Conservation (phyloP, 2,888 invertebrate genomes). For the Lapara coniferarum region DNA sequence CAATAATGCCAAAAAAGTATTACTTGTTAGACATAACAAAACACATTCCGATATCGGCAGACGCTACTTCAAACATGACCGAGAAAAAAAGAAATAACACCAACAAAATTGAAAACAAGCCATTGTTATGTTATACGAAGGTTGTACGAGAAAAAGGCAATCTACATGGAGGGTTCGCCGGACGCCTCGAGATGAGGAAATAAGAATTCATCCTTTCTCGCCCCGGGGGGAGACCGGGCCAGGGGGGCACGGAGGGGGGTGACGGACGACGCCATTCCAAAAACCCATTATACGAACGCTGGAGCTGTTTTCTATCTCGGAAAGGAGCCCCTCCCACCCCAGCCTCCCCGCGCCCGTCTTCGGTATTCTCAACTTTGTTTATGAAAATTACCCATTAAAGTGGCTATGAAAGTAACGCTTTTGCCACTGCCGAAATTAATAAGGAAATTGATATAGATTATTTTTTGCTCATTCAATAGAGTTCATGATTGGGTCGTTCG, state of each 20-base stretch:
- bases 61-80: slow-evolving; percentile 27
- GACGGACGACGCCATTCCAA: slow-evolving; percentile 89
- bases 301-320: slow-evolving; percentile 85
- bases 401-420: slow-evolving; percentile 82
- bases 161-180: slow-evolving; percentile 81
- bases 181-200: slow-evolving; percentile 82
- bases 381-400: slow-evolving; percentile 84
- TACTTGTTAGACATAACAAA: slow-evolving; percentile 19
- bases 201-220: slow-evolving; percentile 84
- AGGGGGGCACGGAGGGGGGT: slow-evolving; percentile 73
- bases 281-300: slow-evolving; percentile 88
- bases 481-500: slow-evolving; percentile 7
- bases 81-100: slow-evolving; percentile 58
- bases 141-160: slow-evolving; percentile 80
- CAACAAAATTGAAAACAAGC: slow-evolving; percentile 82
- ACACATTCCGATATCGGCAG: slow-evolving; percentile 14
- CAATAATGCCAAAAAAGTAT: too few species aligned
- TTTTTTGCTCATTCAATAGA: slow-evolving; percentile 45
- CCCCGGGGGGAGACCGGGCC: slow-evolving; percentile 59
- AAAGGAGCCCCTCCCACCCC: slow-evolving; percentile 70
- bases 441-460: slow-evolving; percentile 81
- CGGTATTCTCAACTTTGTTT: slow-evolving; percentile 82
- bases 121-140: slow-evolving; percentile 82
- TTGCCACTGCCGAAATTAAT: slow-evolving; percentile 82
- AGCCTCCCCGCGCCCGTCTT: slow-evolving; percentile 54